Base-by-base conservation (phyloP, 1,140 invertebrate species). In the Drosophila lini region DNA sequence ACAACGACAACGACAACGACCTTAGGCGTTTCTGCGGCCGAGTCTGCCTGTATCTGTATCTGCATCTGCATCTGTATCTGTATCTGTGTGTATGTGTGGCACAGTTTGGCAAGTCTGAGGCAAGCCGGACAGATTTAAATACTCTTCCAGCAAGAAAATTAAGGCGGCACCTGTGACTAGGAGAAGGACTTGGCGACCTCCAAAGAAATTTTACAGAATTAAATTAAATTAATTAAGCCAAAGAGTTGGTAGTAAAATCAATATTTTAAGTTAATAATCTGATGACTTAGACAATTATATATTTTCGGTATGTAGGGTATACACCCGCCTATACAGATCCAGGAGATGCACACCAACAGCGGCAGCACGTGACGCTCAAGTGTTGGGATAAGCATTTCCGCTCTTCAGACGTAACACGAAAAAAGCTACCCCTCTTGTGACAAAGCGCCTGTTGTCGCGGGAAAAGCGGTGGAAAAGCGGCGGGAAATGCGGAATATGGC, bases 341-440 rank as follows among this genome's bases (percentile, higher is more conserved):
- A 22, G 22, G 22, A 22, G 22, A 22, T 22, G 22, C 22, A 22
- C 22, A 10, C 6, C 16, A 41, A 44, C 61, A 34, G 61, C 57
- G 65, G 78, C 75, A 76, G 79, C 80, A 86, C 83, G 77, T 88
- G 84, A 88, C 74, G 84, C 74, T 89, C 77, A 83, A 88, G 83
- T 89, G 83, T 89, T 89, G 65, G 83, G 84, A 89, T 88, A 88
- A 88, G 83, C 84, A 80, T 88, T 88, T 88, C 83, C 83, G 83
- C 83, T 88, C 80, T 88, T 89, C 83, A 89, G 80, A 83, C 83
- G 84, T 63, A 81, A 79, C 79, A 74, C 70, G 76, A 82, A 86
- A 86, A 86, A 82, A 63, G 74, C 64, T 53, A 53, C 53, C 45
- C 61, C 62, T 53, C 62, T 50, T 67, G 71, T 64, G 64, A 52